Evolutionary conservation across 2,888 invertebrate species (phyloP), one percentile per base, ranked within the genome.

Genomic region (Pollenia labialis): DNA sequence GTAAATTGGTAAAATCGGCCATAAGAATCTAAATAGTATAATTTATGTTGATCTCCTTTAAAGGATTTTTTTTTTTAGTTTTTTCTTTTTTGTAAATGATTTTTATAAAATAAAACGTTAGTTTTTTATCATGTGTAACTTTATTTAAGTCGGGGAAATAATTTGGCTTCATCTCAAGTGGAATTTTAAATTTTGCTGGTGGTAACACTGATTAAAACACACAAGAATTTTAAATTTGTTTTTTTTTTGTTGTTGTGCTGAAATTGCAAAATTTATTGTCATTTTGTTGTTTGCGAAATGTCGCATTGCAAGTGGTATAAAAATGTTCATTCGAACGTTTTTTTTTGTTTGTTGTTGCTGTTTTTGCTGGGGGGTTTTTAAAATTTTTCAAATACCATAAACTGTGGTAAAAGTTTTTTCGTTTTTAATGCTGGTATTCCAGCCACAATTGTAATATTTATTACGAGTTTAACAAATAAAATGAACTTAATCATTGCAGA

Each of bases 281-380:
- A 66, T 74, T 68, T 79, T 79, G 71, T 79, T 74, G 74, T 68
- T 84, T 79, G 79, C 42, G 58, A 79, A 79, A 68, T 86, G 86
- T 83, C 83, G 86, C 86, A 83, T 56, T 86, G 80, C 80, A 83
- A 76, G 84, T 76, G 80, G 69, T 71, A 74, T 58, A 80, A 79
- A 75, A 58, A 58, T 23, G 50, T 32, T 32, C 32, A 6, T 32
- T 6, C 32, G 32, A 32, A 32, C 32, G 32, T 62, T 54, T 18
- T 81, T 69, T n/a, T 54, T 18, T 81, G 62, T n/a, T 23, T 56
- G 44, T 3, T 69, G 60, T 48, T 58, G 18, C 9, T 58, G 44
- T 66, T 44, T 52, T 60, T 72, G 60, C 60, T 56, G 56, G 77
- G 85, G 62, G 64, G 69, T 71, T 81, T 85, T 85, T 81, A 85